Evolutionary conservation across 2,888 invertebrate genomes (phyloP).

Genomic region (Nomada flava): DNA sequence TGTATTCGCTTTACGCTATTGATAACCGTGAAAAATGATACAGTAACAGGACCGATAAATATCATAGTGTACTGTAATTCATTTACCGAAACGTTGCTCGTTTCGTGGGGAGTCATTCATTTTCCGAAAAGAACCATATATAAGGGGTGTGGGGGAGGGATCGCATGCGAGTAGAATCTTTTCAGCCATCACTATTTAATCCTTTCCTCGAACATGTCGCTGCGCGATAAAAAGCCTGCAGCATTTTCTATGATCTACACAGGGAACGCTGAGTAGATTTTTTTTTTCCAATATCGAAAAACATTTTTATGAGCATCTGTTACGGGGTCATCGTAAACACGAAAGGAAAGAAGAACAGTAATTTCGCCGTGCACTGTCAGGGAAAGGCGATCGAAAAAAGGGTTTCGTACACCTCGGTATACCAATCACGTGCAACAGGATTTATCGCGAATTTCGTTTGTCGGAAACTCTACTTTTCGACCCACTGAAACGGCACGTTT

Average conservation of each 20-base stretch:
- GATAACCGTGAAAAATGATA: slow-evolving; percentile 7
- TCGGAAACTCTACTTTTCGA: background rate
- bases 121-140: background rate
- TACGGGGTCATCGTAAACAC: background rate
- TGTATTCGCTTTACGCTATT: background rate
- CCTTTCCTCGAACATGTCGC: no score
- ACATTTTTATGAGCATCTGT: background rate
- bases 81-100: background rate
- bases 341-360: background rate
- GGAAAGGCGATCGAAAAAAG: background rate
- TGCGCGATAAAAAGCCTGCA: no score
- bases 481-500: slow-evolving; percentile 4
- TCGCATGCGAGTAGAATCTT: no score
- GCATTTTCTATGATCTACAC: no score
- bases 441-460: background rate
- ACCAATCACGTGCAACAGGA: background rate
- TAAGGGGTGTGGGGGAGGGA: no score
- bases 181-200: no score
- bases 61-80: slow-evolving; percentile 15
- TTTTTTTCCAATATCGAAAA: background rate
- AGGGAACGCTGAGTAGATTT: background rate
- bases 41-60: slow-evolving; percentile 10
- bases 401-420: background rate
- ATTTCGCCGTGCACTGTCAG: background rate
- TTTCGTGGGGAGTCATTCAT: slow-evolving; percentile 18